These are phyloP conservation scores for honey bee (Apis mellifera) DNA, from an alignment of 1,140 invertebrate genomes.

Conservation along the genomic window DNA sequence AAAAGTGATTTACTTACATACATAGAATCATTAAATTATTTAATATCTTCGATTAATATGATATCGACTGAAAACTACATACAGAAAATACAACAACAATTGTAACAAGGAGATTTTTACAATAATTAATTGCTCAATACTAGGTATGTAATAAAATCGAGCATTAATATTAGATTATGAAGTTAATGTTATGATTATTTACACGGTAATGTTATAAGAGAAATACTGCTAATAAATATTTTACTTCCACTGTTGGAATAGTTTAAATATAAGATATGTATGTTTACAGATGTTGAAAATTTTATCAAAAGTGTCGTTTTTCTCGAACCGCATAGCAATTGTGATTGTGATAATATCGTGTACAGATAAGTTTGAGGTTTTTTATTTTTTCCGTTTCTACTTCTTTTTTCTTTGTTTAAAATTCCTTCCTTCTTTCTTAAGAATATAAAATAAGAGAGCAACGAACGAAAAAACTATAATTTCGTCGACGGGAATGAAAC, in stretches of 20 bases:
- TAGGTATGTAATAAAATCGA: constrained; percentile 64
- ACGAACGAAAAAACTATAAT: background rate
- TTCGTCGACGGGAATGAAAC: background rate
- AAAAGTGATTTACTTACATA: background rate
- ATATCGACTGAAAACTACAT: constrained; percentile 35
- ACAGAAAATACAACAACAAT: constrained; percentile 37
- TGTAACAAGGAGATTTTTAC: constrained; percentile 70
- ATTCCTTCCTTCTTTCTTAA: background rate
- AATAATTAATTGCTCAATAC: constrained; percentile 75
- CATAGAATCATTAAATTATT: constrained; percentile 10
- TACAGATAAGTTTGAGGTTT: constrained; percentile 23
- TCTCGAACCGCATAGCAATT: background rate
- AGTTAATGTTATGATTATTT: constrained; percentile 56
- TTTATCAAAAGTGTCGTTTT: constrained; percentile 3
- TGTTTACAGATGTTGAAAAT: background rate
- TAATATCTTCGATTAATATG: constrained; percentile 12
- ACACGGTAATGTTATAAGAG: constrained; percentile 61
- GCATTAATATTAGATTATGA: constrained; percentile 60
- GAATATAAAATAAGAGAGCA: constrained; percentile 8
- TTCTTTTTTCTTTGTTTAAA: background rate
- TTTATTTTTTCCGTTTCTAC: constrained; percentile 44
- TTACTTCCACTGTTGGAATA: constrained; percentile 55
- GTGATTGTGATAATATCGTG: background rate
- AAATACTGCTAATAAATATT: constrained; percentile 69
- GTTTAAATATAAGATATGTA: background rate